Evolutionary conservation across 2,113 vertebrate genomes (phyloP).

Genomic region (Heterochromis multidens): DNA sequence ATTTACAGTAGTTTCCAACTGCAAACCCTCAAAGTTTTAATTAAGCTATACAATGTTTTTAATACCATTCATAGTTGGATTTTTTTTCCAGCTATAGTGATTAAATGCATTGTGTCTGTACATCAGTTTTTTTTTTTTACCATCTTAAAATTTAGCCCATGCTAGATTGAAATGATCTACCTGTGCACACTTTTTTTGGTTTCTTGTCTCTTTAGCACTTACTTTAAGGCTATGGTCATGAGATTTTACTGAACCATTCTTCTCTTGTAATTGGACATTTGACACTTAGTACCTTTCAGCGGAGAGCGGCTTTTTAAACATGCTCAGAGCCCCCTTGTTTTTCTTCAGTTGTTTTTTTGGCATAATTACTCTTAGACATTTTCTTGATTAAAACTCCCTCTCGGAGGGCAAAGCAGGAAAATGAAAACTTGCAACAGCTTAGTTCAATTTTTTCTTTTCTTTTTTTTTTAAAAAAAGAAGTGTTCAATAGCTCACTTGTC

Average conservation of each 20-base stretch:
- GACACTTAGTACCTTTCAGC: conserved; percentile 31
- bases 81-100: neutral
- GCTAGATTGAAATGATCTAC: neutral
- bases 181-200: neutral
- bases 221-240: conserved; percentile 4
- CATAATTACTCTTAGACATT: conserved; percentile 41
- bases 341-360: neutral
- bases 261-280: conserved; percentile 35
- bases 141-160: neutral
- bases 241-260: conserved; percentile 20
- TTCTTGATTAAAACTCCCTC: conserved; percentile 42
- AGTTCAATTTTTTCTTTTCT: no score
- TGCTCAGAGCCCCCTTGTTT: conserved; percentile 22
- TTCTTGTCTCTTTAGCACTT: neutral
- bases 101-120: neutral
- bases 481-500: neutral
- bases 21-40: neutral
- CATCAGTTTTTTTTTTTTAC: neutral
- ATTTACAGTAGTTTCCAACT: neutral
- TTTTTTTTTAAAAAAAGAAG: no score
- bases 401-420: neutral
- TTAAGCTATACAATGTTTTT: neutral
- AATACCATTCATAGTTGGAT: neutral
- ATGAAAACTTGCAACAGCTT: conserved; percentile 7
- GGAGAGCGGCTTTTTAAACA: conserved; percentile 40